These are phyloP conservation scores for Xanthia togata DNA, from an alignment of 2,888 invertebrate genomes.

Conservation along the genomic window DNA sequence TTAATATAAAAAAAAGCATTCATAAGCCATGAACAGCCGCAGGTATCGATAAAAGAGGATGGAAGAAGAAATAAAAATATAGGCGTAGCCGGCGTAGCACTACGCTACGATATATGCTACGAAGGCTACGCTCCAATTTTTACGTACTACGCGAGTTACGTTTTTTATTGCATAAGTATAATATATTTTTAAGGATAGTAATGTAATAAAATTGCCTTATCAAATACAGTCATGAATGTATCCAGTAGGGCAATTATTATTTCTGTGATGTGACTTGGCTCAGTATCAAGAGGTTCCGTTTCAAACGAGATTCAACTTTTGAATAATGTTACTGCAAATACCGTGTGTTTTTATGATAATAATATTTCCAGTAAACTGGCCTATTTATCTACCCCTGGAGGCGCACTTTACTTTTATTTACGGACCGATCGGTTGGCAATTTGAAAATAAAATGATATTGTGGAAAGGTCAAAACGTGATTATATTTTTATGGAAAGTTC, in stretches of 20 bases:
- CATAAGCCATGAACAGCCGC: slow-evolving; percentile 26
- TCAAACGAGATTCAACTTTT: slow-evolving; percentile 44
- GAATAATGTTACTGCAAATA: slow-evolving; percentile 48
- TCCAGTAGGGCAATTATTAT: slow-evolving; percentile 29
- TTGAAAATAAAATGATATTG: slow-evolving; percentile 24
- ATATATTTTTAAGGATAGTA: neutral
- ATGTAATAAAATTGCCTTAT: neutral
- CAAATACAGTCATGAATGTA: slow-evolving; percentile 21
- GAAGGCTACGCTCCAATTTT: slow-evolving; percentile 30
- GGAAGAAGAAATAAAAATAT: neutral
- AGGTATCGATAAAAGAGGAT: slow-evolving; percentile 19
- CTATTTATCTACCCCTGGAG: slow-evolving; percentile 19
- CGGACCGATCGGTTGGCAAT: slow-evolving; percentile 5
- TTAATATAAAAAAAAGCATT: slow-evolving; percentile 28
- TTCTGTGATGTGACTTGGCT: slow-evolving; percentile 41
- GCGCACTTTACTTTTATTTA: slow-evolving; percentile 35
- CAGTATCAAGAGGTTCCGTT: slow-evolving; percentile 49
- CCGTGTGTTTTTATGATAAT: slow-evolving; percentile 35
- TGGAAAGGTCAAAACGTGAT: slow-evolving; percentile 16
- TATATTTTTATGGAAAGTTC: slow-evolving; percentile 1
- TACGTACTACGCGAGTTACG: neutral
- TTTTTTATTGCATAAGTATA: no score
- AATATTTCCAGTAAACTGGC: slow-evolving; percentile 31
- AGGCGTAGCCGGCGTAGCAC: slow-evolving; percentile 25
- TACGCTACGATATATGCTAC: slow-evolving; percentile 31